Evolutionary conservation across 2,797 vertebrate species (phyloP), one percentile per base, ranked within the genome.

Genomic region (Malurus leucopterus): DNA sequence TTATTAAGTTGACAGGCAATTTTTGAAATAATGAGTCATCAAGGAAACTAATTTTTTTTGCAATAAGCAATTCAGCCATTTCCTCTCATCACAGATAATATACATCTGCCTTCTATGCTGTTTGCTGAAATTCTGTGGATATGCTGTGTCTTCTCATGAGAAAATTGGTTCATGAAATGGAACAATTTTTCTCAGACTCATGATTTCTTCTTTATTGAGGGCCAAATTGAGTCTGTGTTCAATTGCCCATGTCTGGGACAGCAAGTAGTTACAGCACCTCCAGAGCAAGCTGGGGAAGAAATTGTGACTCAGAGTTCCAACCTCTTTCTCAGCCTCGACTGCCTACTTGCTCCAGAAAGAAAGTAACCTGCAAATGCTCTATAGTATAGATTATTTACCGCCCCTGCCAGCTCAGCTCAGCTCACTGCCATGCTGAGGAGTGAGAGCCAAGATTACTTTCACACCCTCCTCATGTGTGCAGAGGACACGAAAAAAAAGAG

Each of bases 161-260:
- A 93, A 95, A 94, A 94, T 95, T 94, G 77, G 61, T 93, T 89
- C 88, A 27, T 82, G 71, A 95, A 77, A 93, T 94, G 34, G 94
- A 92, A 95, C 88, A 88, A 93, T 91, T 95, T 95, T 92, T 95
- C 87, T 94, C 87, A 91, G 90, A 75, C 87, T 95, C 89, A 76
- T 89, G 93, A 95, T 95, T 95, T 95, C 93, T 91, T 89, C 91
- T 93, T 95, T 95, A 95, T 93, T 93, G 88, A 95, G 83, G 87
- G 92, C 89, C 93, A 94, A 88, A 94, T 93, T 95, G 95, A 93
- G 54, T 64, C 80, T 82, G 51, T 80, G 74, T 76, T 94, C 91
- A 95, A 93, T 95, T 94, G 93, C 85, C 61, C 62, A 34, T 86
- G 89, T 74, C 92, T 94, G 71, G 87, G 93, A 92, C 89, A 88